These are phyloP conservation scores for Scolopax bukidnonensis DNA, from an alignment of 2,797 vertebrate genomes.

Conservation along the genomic window DNA sequence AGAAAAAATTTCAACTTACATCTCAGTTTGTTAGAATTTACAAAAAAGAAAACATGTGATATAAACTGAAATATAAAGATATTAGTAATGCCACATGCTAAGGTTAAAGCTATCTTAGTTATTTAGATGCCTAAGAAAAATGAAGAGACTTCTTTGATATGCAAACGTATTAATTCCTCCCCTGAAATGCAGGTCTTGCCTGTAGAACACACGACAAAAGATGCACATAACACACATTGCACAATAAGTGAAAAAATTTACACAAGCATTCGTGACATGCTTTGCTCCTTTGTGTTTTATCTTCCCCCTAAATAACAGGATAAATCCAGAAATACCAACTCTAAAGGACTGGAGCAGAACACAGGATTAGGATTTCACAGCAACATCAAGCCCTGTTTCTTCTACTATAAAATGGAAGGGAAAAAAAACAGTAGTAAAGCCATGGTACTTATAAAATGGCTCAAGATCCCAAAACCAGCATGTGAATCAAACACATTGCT, in stretches of 20 bases:
- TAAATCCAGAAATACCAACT: neutral
- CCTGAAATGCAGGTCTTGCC: neutral
- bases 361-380: neutral
- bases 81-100: fast-evolving
- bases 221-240: neutral
- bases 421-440: neutral
- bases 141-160: neutral
- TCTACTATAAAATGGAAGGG: constrained; percentile 35
- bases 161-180: neutral
- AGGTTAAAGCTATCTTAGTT: neutral
- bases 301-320: neutral
- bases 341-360: neutral
- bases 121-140: neutral
- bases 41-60: neutral
- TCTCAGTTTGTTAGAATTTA: neutral
- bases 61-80: neutral
- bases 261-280: neutral
- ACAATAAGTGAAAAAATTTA: neutral
- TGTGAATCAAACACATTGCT: neutral
- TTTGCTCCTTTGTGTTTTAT: neutral
- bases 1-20: neutral
- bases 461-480: neutral
- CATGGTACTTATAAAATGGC: neutral
- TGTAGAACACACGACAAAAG: neutral
- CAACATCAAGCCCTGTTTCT: neutral